A percentile compares a stretch with the other conserved stretches of the same genome.
Evolutionary conservation across 2,797 vertebrate genomes (phyloP).

Genomic region (Oreochromis grahami): DNA sequence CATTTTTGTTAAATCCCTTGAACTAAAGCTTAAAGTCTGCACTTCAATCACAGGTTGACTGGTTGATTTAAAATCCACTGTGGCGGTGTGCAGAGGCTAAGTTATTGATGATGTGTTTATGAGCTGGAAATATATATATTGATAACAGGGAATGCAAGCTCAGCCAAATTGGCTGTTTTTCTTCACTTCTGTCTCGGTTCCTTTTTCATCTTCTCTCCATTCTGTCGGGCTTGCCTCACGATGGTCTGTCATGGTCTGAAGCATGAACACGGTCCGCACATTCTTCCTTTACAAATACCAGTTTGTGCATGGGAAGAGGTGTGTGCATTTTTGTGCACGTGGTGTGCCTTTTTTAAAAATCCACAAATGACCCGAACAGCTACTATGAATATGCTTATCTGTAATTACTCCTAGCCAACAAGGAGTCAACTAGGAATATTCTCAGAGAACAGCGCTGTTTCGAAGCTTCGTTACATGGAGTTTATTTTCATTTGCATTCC

Average conservation of each 20-base stretch:
- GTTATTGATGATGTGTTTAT: not conserved
- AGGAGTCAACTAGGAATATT: not conserved
- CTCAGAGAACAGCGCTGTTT: not conserved
- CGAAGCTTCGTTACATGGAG: not conserved
- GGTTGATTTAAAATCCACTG: not conserved
- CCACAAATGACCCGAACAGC: not conserved
- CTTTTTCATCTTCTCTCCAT: not conserved
- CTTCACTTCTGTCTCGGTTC: not conserved
- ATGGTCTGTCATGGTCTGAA: not conserved
- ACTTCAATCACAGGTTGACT: not conserved
- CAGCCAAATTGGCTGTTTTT: not conserved
- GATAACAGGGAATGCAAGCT: not conserved
- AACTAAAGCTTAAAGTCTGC: not conserved
- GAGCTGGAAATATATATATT: not conserved
- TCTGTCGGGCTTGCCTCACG: not conserved
- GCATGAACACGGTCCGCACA: not conserved
- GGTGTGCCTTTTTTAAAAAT: not conserved
- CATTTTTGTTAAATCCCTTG: not conserved
- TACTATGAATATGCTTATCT: not conserved
- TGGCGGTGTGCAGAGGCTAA: not conserved
- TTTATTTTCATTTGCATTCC: constrained; percentile 17
- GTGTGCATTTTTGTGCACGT: not conserved
- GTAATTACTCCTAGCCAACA: not conserved
- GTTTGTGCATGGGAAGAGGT: not conserved
- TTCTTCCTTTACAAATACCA: not conserved